Evolutionary conservation across 2,888 invertebrate genomes (phyloP).

Genomic region (Aphidoletes aphidimyza): DNA sequence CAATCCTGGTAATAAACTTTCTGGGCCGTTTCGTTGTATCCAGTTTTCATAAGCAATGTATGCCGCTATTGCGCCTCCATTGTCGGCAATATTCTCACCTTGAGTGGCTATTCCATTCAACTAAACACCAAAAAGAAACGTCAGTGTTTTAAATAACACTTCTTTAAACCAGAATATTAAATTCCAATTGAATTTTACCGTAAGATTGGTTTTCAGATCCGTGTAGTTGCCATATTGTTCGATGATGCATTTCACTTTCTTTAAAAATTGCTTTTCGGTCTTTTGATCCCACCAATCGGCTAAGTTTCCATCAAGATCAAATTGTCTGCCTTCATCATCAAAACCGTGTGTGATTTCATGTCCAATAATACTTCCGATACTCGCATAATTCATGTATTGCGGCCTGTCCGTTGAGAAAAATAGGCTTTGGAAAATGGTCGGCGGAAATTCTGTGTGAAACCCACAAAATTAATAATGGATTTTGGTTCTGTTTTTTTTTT

Average conservation of each 20-base stretch:
- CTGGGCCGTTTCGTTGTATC: constrained; percentile 74
- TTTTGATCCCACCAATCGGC: constrained; percentile 92
- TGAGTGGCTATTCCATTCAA: constrained; percentile 91
- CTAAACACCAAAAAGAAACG: constrained; percentile 67
- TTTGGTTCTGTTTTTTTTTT: not conserved
- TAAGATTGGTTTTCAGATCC: constrained; percentile 78
- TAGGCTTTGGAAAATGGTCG: constrained; percentile 90
- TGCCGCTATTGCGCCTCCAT: constrained; percentile 91
- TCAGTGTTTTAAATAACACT: not conserved
- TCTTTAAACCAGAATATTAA: too few relatives aligned
- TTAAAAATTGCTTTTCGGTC: constrained; percentile 84
- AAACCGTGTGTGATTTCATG: constrained; percentile 94
- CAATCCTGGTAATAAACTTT: constrained; percentile 77
- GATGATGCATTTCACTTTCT: constrained; percentile 89
- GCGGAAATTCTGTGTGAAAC: constrained; percentile 69
- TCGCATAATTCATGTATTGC: constrained; percentile 91
- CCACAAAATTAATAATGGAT: not conserved
- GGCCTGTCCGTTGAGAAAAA: constrained; percentile 91
- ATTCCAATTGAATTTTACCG: too few relatives aligned
- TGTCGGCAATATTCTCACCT: constrained; percentile 95
- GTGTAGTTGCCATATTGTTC: constrained; percentile 93
- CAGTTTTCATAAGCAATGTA: constrained; percentile 85
- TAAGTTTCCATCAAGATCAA: constrained; percentile 90
- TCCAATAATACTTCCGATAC: constrained; percentile 90
- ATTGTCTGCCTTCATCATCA: constrained; percentile 78